Base-by-base conservation (phyloP, 2,888 invertebrate genomes). In the Digitonthophagus gazella region DNA sequence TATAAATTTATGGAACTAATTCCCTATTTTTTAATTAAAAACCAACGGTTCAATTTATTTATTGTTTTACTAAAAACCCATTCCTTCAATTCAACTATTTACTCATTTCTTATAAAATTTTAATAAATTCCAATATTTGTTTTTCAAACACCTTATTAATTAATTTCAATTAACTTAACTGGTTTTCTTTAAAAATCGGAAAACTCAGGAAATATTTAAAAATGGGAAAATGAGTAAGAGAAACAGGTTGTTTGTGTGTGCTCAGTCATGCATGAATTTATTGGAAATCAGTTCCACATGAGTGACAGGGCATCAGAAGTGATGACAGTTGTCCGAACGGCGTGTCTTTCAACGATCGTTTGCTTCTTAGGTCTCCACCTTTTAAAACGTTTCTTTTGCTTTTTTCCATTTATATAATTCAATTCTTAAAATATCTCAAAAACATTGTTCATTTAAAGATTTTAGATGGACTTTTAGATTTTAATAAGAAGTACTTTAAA, bases 211-310 rank as follows among this genome's bases (percentile, higher is more conserved):
- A 22, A 22, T 6, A 44, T 8, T 8, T 6, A 44, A 44, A 44
- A 11, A 44, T 8, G 11, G 11, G 28, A 11, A 22, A 22, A 22
- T 22, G 28, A 44, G 11, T 58, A n/a, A n/a, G n/a, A n/a, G n/a
- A n/a, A n/a, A n/a, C n/a, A n/a, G n/a, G n/a, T n/a, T n/a, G 8
- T 44, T 4, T 70, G 65, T 66, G 73, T 72, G 75, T 73, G 77
- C 75, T 76, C 80, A 82, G 78, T 81, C 83, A 80, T 80, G 83
- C 82, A 82, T 81, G 81, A 81, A 81, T 81, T 87, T 89, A 88
- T 89, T 89, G 89, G 89, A 88, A 89, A 88, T 86, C 85, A 84
- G 85, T 84, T 86, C 87, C 87, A 88, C 86, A 85, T 83, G 83
- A 78, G 78, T 80, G 86, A 80, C 80, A 86, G 88, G 88, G 75